phyloP scores from a whole-genome alignment of 2,797 vertebrate species.

The Myripristis murdjan region DNA sequence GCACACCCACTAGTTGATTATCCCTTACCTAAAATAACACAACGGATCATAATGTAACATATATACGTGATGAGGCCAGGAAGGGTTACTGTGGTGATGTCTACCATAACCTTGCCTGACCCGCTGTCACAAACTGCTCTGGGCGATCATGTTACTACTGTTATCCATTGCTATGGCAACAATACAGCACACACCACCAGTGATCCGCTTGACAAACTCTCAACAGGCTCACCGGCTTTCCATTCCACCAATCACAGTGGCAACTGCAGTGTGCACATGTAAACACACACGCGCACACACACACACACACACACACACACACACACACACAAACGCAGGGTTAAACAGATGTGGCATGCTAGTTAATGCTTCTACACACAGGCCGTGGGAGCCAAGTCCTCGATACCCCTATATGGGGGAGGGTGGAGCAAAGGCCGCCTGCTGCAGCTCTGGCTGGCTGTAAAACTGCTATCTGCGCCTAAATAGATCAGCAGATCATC shows the following conservation, averaged over 20 bases:
- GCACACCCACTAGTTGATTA: too few relatives aligned
- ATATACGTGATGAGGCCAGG: background rate
- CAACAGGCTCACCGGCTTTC: slow-evolving; percentile 56
- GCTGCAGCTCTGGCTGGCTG: slow-evolving; percentile 35
- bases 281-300: slow-evolving; percentile 17
- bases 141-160: slow-evolving; percentile 42
- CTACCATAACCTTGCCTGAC: slow-evolving; percentile 46
- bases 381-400: slow-evolving; percentile 35
- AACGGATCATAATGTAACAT: too few relatives aligned
- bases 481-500: slow-evolving; percentile 59
- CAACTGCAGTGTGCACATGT: slow-evolving; percentile 36
- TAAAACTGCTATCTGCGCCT: slow-evolving; percentile 51
- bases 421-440: slow-evolving; percentile 16
- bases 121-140: slow-evolving; percentile 29
- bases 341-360: slow-evolving; percentile 57
- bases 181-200: slow-evolving; percentile 46
- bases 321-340: slow-evolving; percentile 36
- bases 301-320: slow-evolving; percentile 20
- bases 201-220: slow-evolving; percentile 59
- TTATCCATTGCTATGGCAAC: slow-evolving; percentile 62
- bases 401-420: slow-evolving; percentile 31
- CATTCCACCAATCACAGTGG: slow-evolving; percentile 59
- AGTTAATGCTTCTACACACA: slow-evolving; percentile 45
- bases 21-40: too few relatives aligned
- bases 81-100: background rate